These are phyloP conservation scores for Trichomycterus rosablanca DNA, from an alignment of 2,113 vertebrate species.

Conservation along the genomic window DNA sequence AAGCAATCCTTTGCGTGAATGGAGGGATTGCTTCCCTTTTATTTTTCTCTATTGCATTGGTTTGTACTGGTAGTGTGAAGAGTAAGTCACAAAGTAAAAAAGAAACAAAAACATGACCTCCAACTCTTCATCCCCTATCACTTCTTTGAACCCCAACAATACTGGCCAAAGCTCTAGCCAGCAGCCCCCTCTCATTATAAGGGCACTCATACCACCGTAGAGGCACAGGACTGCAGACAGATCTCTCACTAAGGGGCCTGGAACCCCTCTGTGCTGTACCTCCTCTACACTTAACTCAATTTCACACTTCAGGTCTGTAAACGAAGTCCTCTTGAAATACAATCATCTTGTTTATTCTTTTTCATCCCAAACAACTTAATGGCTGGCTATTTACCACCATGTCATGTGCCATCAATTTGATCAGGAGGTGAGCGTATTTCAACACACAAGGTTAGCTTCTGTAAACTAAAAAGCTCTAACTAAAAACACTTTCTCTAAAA, in stretches of 20 bases:
- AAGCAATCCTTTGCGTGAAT: constrained; percentile 61
- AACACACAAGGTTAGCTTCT: constrained; percentile 33
- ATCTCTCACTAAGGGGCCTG: constrained; percentile 52
- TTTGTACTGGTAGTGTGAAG: background rate
- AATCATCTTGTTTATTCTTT: constrained; percentile 66
- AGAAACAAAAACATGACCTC: constrained; percentile 41
- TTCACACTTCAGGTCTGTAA: constrained; percentile 68
- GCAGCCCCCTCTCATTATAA: constrained; percentile 38
- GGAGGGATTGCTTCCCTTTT: constrained; percentile 73
- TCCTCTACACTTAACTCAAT: constrained; percentile 67
- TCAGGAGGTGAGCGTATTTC: constrained; percentile 31
- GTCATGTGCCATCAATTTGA: constrained; percentile 64
- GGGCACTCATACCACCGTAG: constrained; percentile 19
- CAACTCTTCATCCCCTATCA: constrained; percentile 27
- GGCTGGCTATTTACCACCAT: constrained; percentile 50
- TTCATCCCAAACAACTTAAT: constrained; percentile 59
- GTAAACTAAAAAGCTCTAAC: constrained; percentile 24
- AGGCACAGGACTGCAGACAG: constrained; percentile 36
- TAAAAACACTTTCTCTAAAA: background rate
- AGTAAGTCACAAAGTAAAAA: background rate
- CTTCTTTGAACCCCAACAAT: background rate
- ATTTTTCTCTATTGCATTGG: background rate
- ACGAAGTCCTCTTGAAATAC: constrained; percentile 64
- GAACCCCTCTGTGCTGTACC: constrained; percentile 52
- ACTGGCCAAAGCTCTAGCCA: constrained; percentile 2